phyloP scores from a whole-genome alignment of 2,797 vertebrate genomes.

The Neopelma chrysocephalum region DNA sequence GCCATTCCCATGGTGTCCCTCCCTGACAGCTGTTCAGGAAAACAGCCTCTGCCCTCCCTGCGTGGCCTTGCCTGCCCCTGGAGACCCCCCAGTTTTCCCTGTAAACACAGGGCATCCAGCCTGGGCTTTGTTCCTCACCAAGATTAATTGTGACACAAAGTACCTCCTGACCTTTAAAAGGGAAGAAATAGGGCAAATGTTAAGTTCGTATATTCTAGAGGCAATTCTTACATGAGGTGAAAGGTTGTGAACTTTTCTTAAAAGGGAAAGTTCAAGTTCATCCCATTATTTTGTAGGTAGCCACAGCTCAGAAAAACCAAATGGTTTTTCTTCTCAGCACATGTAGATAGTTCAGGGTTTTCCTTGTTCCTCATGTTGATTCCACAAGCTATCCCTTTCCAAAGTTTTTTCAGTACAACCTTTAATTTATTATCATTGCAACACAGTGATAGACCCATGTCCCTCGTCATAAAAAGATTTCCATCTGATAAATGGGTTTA shows the following conservation, averaged over 20 bases:
- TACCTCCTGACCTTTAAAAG: not conserved
- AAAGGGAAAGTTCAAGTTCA: not conserved
- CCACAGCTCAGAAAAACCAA: not conserved
- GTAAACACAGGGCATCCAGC: not conserved
- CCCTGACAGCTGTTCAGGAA: not conserved
- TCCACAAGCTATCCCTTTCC: not conserved
- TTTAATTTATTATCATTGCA: not conserved
- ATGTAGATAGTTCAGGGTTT: not conserved
- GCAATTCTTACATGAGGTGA: not conserved
- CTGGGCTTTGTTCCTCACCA: not conserved
- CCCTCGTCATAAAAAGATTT: not conserved
- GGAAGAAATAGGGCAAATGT: not conserved
- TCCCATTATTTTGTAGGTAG: not conserved
- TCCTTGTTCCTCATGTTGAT: not conserved
- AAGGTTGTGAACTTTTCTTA: not conserved
- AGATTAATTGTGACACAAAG: not conserved
- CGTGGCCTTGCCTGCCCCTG: fast-evolving
- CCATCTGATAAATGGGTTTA: not conserved
- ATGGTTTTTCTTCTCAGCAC: not conserved
- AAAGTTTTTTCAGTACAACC: not conserved
- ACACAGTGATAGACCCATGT: not conserved
- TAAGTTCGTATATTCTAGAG: not conserved
- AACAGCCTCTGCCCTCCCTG: not conserved
- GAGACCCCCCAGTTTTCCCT: not conserved
- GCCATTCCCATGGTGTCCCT: not conserved